Evolutionary conservation across 2,797 vertebrate genomes (phyloP).

Genomic region (Crypturellus tataupa): DNA sequence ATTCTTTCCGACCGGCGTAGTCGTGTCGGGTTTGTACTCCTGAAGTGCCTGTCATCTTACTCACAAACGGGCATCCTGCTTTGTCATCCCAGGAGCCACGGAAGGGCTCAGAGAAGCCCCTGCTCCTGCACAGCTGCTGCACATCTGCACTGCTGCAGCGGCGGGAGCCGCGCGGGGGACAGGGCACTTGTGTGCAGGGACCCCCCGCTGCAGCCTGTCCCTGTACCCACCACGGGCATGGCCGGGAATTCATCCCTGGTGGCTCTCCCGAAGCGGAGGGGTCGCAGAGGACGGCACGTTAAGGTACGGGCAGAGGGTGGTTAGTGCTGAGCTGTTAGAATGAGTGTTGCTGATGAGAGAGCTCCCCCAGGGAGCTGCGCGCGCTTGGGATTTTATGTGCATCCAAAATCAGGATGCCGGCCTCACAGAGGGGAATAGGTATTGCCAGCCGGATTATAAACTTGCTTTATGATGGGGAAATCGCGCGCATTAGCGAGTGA

Average conservation of each 20-base stretch:
- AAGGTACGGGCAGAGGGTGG: slow-evolving; percentile 30
- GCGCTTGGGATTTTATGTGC: background rate
- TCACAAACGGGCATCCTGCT: background rate
- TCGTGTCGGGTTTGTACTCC: background rate
- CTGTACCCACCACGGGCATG: background rate
- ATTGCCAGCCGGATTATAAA: background rate
- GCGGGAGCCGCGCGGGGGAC: background rate
- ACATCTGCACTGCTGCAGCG: background rate
- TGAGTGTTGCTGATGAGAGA: background rate
- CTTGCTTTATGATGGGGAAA: background rate
- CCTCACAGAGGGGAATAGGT: background rate
- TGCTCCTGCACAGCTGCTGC: background rate
- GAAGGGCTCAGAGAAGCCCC: background rate
- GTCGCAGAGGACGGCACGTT: background rate
- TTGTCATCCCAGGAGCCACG: background rate
- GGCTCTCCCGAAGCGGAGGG: slow-evolving; percentile 54
- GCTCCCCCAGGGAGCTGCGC: background rate
- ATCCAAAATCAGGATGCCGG: rapidly evolving
- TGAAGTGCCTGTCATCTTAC: background rate
- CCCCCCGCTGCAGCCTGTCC: background rate
- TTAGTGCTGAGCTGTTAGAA: slow-evolving; percentile 1
- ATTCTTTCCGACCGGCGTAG: rapidly evolving
- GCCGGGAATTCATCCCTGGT: background rate
- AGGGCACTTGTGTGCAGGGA: background rate
- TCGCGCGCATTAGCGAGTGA: background rate